Percentiles rank a stretch among this genome's conserved stretches.
These are phyloP conservation scores for Agrilus mali DNA, from an alignment of 2,888 invertebrate genomes.

Conservation along the genomic window DNA sequence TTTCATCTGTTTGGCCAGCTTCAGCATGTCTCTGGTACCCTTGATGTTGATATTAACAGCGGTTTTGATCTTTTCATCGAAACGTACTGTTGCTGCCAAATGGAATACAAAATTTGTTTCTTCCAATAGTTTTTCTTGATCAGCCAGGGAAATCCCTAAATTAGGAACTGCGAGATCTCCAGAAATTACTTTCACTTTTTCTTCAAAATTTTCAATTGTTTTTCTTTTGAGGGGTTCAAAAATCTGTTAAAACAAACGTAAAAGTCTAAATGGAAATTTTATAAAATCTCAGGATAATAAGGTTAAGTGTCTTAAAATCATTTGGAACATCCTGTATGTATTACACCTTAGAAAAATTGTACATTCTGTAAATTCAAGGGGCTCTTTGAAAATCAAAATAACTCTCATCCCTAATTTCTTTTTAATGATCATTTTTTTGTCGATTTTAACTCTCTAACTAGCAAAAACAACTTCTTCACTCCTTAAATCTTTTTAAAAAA, in stretches of 20 bases:
- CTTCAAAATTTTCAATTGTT: conserved; percentile 36
- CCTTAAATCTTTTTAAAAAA: too few relatives aligned
- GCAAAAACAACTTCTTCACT: too few relatives aligned
- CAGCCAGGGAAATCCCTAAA: conserved; percentile 38
- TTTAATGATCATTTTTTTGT: too few relatives aligned
- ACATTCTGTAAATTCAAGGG: too few relatives aligned
- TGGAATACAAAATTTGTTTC: conserved; percentile 58
- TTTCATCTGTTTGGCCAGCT: conserved; percentile 50
- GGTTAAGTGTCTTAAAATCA: too few relatives aligned
- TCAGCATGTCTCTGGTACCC: conserved; percentile 49
- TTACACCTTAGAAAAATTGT: too few relatives aligned
- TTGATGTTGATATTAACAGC: conserved; percentile 58
- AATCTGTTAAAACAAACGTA: conserved; percentile 25
- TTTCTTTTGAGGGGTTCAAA: conserved; percentile 36
- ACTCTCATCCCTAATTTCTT: too few relatives aligned
- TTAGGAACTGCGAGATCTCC: conserved; percentile 41
- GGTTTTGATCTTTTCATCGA: conserved; percentile 56
- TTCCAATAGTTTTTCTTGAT: conserved; percentile 35
- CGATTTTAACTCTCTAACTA: too few relatives aligned
- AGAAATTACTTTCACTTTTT: conserved; percentile 43
- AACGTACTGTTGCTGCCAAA: conserved; percentile 63
- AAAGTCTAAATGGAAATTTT: too few relatives aligned
- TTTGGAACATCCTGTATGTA: too few relatives aligned
- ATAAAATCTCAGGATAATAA: too few relatives aligned
- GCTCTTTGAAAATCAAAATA: too few relatives aligned